Evolutionary conservation across 2,888 invertebrate species (phyloP).

Genomic region (Willowsia nigromaculata): DNA sequence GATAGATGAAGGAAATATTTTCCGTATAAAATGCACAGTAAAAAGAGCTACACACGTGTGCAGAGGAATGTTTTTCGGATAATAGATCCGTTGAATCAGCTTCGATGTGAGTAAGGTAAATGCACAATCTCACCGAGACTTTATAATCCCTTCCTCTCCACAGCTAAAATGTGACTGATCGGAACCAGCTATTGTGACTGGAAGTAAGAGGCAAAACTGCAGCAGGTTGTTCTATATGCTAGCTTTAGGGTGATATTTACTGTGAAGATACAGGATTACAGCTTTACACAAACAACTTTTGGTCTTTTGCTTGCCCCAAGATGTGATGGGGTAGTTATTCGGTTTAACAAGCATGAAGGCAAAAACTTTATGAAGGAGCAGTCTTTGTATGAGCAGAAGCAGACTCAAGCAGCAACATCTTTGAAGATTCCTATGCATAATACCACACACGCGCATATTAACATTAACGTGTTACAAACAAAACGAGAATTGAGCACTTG

Average conservation of each 20-base stretch:
- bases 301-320: not conserved
- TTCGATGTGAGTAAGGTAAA: conserved; percentile 56
- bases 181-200: conserved; percentile 54
- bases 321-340: not conserved
- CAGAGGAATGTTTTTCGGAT: not conserved
- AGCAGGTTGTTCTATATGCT: conserved; percentile 4
- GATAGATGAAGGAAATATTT: not conserved
- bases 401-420: no score
- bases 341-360: not conserved
- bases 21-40: not conserved
- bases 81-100: not conserved
- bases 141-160: conserved; percentile 51
- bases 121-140: not conserved
- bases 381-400: not conserved
- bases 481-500: no score
- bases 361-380: not conserved
- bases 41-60: not conserved
- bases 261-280: not conserved
- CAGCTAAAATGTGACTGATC: conserved; percentile 49
- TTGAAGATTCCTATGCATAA: no score
- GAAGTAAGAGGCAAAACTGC: conserved; percentile 47
- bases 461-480: no score
- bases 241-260: not conserved
- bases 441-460: no score
- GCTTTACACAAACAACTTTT: not conserved